Percentiles rank a stretch among this genome's conserved stretches.
Evolutionary conservation across 2,888 invertebrate species (phyloP).

Genomic region (Rhopalosiphum nymphaeae): DNA sequence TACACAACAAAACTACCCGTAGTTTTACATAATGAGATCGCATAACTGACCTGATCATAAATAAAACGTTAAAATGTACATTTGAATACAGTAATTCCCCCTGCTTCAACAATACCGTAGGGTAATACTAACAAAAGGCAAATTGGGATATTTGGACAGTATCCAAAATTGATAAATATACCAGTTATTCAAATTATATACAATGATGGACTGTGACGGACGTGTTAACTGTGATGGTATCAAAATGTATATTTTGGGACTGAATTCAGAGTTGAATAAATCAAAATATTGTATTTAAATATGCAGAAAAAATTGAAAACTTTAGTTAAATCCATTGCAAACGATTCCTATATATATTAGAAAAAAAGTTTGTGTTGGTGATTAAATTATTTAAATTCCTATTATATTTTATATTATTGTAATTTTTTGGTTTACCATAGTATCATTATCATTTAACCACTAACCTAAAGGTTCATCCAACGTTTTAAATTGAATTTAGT

Average conservation of each 20-base stretch:
- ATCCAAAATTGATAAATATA: conserved; percentile 34
- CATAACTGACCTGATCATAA: neutral
- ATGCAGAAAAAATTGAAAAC: neutral
- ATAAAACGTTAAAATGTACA: conserved; percentile 31
- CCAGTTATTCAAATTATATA: conserved; percentile 12
- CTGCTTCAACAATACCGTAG: conserved; percentile 7
- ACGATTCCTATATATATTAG: neutral
- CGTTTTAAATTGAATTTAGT: neutral
- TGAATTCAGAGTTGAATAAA: neutral
- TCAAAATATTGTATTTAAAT: neutral
- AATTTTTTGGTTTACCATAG: neutral
- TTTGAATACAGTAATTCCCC: neutral
- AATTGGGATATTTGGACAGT: conserved; percentile 11
- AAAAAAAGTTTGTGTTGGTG: neutral
- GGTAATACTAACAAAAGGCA: conserved; percentile 21
- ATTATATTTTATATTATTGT: neutral
- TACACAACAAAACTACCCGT: conserved; percentile 22
- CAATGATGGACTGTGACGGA: neutral
- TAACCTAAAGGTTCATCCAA: neutral
- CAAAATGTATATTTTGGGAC: neutral
- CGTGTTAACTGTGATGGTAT: neutral
- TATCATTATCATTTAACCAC: neutral
- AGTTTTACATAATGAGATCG: neutral
- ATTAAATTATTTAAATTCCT: neutral
- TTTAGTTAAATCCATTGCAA: neutral